Evolutionary conservation across 1,140 invertebrate species (phyloP).

Genomic region (Microplitis mediator): DNA sequence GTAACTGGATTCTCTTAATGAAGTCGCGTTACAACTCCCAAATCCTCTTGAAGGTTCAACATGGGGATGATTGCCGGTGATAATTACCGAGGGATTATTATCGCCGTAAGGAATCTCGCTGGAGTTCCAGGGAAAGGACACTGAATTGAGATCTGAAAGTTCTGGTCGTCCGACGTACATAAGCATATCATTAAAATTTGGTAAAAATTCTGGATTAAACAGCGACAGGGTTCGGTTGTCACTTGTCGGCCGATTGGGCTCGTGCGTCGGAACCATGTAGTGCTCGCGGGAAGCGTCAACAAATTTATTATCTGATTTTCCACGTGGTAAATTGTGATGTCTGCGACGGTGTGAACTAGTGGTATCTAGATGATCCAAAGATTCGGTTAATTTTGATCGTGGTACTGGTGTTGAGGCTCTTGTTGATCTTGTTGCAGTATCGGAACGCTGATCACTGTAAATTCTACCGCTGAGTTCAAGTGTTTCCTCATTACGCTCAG

Average conservation of each 20-base stretch:
- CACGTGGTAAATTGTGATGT: constrained; percentile 1
- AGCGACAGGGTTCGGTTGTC: constrained; percentile 50
- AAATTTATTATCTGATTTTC: background rate
- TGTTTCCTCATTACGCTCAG: constrained; percentile 37
- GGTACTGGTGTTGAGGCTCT: constrained; percentile 10
- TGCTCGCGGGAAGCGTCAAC: constrained; percentile 36
- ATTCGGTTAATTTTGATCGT: constrained; percentile 8
- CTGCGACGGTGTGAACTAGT: constrained; percentile 5
- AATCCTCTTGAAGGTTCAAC: background rate
- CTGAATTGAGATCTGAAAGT: background rate
- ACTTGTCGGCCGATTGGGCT: constrained; percentile 33
- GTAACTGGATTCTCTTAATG: constrained; percentile 23
- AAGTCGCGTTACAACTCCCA: background rate
- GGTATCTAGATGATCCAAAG: background rate
- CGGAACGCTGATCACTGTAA: constrained; percentile 8
- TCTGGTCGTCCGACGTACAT: constrained; percentile 44
- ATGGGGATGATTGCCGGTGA: background rate
- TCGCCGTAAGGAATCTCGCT: background rate
- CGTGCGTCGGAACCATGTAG: constrained; percentile 52
- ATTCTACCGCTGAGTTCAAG: background rate
- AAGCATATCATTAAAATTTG: constrained; percentile 56
- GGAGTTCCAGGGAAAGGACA: constrained; percentile 16
- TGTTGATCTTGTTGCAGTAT: constrained; percentile 9
- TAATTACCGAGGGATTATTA: background rate
- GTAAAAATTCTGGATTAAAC: constrained; percentile 56